These are phyloP conservation scores for Antitype chi DNA, from an alignment of 2,888 invertebrate species.

Conservation along the genomic window DNA sequence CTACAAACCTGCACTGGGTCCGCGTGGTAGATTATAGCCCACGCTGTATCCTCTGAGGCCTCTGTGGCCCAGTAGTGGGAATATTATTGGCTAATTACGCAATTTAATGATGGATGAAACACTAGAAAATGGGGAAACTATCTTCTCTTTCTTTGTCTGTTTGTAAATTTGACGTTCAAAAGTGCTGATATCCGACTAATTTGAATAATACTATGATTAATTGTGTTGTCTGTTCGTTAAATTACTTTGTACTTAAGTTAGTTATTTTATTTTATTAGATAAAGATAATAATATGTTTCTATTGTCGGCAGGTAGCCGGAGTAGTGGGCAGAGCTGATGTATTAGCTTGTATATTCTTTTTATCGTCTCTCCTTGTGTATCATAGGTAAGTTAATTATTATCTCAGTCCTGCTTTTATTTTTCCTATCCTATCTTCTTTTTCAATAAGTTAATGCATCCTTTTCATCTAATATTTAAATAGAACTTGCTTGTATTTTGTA, in stretches of 20 bases:
- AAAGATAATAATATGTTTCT: constrained; percentile 30
- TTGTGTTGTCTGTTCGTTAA: not conserved
- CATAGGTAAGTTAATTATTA: constrained; percentile 92
- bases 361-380: constrained; percentile 95
- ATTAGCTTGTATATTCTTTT: constrained; percentile 95
- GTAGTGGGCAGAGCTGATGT: constrained; percentile 97
- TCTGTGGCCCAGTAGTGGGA: too few relatives aligned
- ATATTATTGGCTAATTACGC: too few relatives aligned
- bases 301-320: constrained; percentile 93
- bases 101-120: not conserved
- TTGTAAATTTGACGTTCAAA: not conserved
- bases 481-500: not conserved
- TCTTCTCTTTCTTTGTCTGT: not conserved
- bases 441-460: not conserved
- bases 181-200: not conserved
- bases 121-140: not conserved
- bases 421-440: not conserved
- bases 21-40: too few relatives aligned
- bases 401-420: not conserved
- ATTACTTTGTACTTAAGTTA: not conserved
- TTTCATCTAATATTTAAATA: not conserved
- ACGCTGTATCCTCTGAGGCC: too few relatives aligned
- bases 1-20: too few relatives aligned
- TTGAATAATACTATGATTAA: not conserved
- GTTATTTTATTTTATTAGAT: not conserved